Base-by-base conservation (phyloP, 2,888 invertebrate species). In the Lamproptera curius region DNA sequence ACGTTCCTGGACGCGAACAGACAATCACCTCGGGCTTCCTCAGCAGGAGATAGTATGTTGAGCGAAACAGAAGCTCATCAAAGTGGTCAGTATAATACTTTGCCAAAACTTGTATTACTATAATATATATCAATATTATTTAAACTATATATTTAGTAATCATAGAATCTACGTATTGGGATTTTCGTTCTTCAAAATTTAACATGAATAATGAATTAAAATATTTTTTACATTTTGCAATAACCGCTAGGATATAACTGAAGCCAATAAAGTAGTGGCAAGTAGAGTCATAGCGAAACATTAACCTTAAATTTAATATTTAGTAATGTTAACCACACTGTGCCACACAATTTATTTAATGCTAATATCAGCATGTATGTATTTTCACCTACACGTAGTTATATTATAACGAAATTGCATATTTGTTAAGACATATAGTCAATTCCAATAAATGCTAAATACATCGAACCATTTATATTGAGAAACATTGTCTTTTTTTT, bases 211-310 rank as follows among this genome's bases (percentile, higher is more conserved):
- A n/a, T n/a, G n/a, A n/a, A n/a, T n/a, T n/a, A n/a, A n/a, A n/a
- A n/a, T n/a, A n/a, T n/a, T n/a, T n/a, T n/a, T n/a, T n/a, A n/a
- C n/a, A n/a, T n/a, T n/a, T n/a, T n/a, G n/a, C n/a, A n/a, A n/a
- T n/a, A n/a, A n/a, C n/a, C n/a, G n/a, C n/a, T n/a, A n/a, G n/a
- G n/a, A n/a, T 14, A 1, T n/a, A 49, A 38, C 52, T 67, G 67
- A 74, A 75, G 76, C 79, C 76, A 71, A 70, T 76, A 57, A 63
- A 65, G 79, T 84, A 84, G 84, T 87, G 85, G 86, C 85, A 84
- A 79, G 82, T 85, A 82, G 84, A 83, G 78, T 87, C 86, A 85
- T 82, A 79, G 86, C 86, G 86, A 87, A 86, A 87, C 86, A 72
- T 87, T 87, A 86, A 85, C 85, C 85, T 68, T 81, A 59, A 66